Evolutionary conservation across 2,797 vertebrate genomes (phyloP).

Genomic region (Cottoperca gobio): DNA sequence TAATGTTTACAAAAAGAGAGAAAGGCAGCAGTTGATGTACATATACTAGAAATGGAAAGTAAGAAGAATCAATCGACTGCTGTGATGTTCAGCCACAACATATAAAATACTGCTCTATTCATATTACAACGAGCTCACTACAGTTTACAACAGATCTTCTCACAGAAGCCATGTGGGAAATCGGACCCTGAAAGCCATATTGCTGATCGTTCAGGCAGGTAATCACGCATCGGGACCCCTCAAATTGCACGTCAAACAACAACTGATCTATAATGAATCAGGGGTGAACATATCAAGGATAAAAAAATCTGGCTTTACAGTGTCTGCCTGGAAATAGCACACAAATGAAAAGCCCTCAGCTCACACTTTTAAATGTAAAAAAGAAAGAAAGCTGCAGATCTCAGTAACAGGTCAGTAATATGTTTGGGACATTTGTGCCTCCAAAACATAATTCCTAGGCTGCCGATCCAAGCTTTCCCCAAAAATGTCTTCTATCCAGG

Average conservation of each 20-base stretch:
- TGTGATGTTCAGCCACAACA: background rate
- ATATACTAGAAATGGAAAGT: background rate
- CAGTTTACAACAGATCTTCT: background rate
- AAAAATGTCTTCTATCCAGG: background rate
- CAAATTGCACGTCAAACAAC: background rate
- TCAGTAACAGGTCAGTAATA: background rate
- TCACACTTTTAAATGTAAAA: background rate
- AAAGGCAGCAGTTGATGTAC: background rate
- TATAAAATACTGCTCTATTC: background rate
- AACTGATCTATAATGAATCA: background rate
- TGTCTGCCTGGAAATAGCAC: background rate
- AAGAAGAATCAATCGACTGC: background rate
- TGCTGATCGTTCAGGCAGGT: background rate
- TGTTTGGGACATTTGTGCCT: no score
- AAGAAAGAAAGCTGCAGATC: background rate
- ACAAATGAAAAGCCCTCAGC: background rate
- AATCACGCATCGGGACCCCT: background rate
- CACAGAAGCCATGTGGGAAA: constrained; percentile 1
- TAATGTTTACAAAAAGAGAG: background rate
- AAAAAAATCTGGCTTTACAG: background rate
- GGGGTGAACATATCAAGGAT: background rate
- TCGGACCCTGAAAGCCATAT: background rate
- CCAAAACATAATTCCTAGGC: background rate
- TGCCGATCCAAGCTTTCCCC: background rate
- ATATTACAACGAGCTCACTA: background rate